Evolutionary conservation across 2,797 vertebrate genomes (phyloP), one percentile per base, ranked within the genome.

Genomic region (Champsocephalus esox): DNA sequence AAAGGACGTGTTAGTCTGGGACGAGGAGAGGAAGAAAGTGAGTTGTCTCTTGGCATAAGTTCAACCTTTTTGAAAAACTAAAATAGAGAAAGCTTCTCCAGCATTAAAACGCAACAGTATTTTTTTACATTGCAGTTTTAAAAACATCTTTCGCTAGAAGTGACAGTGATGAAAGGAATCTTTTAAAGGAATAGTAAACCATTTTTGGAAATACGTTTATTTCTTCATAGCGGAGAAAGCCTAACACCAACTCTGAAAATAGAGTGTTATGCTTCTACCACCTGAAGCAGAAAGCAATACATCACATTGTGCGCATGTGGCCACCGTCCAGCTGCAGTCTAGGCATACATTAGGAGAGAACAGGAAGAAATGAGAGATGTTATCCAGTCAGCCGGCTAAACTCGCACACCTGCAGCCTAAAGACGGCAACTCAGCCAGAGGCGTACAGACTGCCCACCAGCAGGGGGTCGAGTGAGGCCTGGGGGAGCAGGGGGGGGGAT

Each of bases 391-490:
- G 88, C 95, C 11, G 3, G 58, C 93, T 78, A 96, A 96, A 94
- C 95, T 96, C 90, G 95, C 94, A 89, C 95, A 95, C 92, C 95
- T 94, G 91, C 88, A 96, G 89, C 95, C 96, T 94, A 97, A 95
- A 91, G 93, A 95, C 46, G 95, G 93, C 94, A 96, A 94, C 93
- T 96, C 97, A 84, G 96, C 95, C 95, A 96, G 93, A 96, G 94
- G 96, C 95, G 93, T 96, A 96, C 90, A 97, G 95, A 94, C 96
- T 96, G 95, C 96, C 94, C 92, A 97, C 94, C 95, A 97, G 96
- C 96, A 97, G 93, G 88, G 96, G 96, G 93, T 96, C 96, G 93
- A 96, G 96, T 96, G 96, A 96, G 95, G 95, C 97, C 96, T 97
- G 95, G 91, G 94, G 77, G 95, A 63, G 66, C 64, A 28, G 41